Evolutionary conservation across 2,113 vertebrate genomes (phyloP).

Genomic region (Daphoenositta chrysoptera): DNA sequence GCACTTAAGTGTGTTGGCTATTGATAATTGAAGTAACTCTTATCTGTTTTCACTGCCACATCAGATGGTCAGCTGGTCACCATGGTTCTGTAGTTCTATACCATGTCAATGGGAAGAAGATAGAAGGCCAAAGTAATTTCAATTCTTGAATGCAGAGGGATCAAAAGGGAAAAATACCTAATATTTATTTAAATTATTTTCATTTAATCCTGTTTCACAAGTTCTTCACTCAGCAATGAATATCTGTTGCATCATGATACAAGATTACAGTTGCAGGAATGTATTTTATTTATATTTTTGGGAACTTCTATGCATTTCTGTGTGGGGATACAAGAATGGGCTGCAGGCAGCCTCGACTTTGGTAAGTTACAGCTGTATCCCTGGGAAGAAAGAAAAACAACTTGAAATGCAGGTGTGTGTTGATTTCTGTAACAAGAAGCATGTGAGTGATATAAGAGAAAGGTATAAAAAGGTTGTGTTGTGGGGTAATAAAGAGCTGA

Average conservation of each 20-base stretch:
- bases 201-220: not conserved
- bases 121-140: not conserved
- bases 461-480: no score
- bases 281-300: not conserved
- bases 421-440: no score
- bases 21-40: not conserved
- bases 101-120: not conserved
- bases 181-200: not conserved
- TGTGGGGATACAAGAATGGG: no score
- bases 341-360: no score
- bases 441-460: no score
- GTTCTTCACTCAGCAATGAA: not conserved
- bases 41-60: not conserved
- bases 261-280: not conserved
- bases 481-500: no score
- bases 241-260: not conserved
- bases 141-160: not conserved
- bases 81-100: not conserved
- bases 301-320: not conserved
- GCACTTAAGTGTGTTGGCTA: not conserved
- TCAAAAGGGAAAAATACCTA: not conserved
- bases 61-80: not conserved
- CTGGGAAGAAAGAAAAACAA: no score
- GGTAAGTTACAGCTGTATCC: no score
- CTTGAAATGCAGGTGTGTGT: no score